A percentile compares a stretch with the other conserved stretches of the same genome.
Evolutionary conservation across 2,113 vertebrate genomes (phyloP).

Genomic region (Protomyctophum bolini): DNA sequence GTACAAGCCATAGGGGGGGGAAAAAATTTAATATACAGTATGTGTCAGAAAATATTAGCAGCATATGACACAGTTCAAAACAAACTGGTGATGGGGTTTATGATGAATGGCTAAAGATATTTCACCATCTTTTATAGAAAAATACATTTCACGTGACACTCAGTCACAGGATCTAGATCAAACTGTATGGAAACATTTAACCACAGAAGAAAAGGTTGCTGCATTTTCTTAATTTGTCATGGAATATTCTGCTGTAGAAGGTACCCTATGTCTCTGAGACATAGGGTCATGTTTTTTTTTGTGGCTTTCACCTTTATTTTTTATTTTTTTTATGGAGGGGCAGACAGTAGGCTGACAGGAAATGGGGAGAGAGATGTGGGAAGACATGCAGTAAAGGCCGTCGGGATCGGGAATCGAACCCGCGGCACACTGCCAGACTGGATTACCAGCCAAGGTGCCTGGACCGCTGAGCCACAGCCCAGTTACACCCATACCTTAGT

Average conservation of each 20-base stretch:
- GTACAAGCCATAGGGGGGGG: too few species aligned
- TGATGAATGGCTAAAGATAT: conserved; percentile 3
- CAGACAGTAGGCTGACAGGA: too few species aligned
- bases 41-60: conserved; percentile 3
- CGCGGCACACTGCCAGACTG: too few species aligned
- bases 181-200: conserved; percentile 20
- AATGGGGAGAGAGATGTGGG: too few species aligned
- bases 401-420: too few species aligned
- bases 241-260: neutral
- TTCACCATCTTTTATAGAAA: conserved; percentile 51
- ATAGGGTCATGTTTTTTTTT: too few species aligned
- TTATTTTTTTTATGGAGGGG: too few species aligned
- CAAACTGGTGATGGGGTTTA: conserved; percentile 21
- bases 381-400: too few species aligned
- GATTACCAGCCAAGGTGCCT: too few species aligned
- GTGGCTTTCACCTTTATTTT: too few species aligned
- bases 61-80: conserved; percentile 20
- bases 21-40: neutral
- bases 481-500: conserved; percentile 9
- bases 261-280: neutral
- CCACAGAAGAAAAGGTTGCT: conserved; percentile 5
- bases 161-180: conserved; percentile 7
- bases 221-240: neutral
- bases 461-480: too few species aligned
- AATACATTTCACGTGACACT: conserved; percentile 13